These are phyloP conservation scores for Falco concolor DNA, from an alignment of 2,797 vertebrate species.

Conservation along the genomic window DNA sequence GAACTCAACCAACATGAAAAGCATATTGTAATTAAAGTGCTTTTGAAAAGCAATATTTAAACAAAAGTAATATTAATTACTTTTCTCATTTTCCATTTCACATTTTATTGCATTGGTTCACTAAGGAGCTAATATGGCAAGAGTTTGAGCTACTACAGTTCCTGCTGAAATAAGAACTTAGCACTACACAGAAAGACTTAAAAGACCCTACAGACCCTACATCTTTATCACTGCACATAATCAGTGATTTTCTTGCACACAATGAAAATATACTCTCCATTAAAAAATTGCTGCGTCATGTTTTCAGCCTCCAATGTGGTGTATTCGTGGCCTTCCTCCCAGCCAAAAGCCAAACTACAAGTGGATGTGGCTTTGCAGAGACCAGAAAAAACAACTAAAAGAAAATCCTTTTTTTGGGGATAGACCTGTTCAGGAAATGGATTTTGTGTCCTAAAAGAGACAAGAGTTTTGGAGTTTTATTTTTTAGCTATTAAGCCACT, in stretches of 20 bases:
- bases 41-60: constrained; percentile 74
- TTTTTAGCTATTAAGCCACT: not conserved
- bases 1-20: constrained; percentile 76
- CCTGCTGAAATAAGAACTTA: not conserved
- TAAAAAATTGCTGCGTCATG: not conserved
- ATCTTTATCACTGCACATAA: not conserved
- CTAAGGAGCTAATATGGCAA: not conserved
- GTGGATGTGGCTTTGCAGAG: not conserved
- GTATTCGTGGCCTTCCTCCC: not conserved
- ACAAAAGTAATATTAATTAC: constrained; percentile 71
- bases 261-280: not conserved
- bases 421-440: not conserved
- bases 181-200: not conserved
- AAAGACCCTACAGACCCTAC: not conserved
- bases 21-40: constrained; percentile 77
- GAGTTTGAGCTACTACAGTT: not conserved
- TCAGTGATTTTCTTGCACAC: not conserved
- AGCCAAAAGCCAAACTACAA: not conserved
- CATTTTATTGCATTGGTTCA: constrained; percentile 50
- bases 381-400: not conserved
- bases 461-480: fast-evolving
- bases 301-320: not conserved
- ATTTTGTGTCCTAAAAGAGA: not conserved
- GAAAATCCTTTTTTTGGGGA: not conserved
- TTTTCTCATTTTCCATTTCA: constrained; percentile 58